A percentile compares a stretch with the other conserved stretches of the same genome.
Conservation (phyloP, 2,888 invertebrate genomes). For the Antheraea assamensis region DNA sequence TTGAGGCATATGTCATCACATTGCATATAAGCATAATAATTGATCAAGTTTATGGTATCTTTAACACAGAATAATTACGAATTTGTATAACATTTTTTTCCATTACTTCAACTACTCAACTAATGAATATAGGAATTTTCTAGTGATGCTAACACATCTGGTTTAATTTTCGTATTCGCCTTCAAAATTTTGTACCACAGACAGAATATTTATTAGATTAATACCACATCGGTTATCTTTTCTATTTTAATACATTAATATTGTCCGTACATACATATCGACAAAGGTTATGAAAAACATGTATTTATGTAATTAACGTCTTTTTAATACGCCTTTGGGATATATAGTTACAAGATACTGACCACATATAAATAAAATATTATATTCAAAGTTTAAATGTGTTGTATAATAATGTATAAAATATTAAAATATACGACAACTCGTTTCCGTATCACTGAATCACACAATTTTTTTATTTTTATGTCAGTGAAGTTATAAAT, state of each 20-base stretch:
- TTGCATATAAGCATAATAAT: too few species aligned
- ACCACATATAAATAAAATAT: neutral
- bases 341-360: neutral
- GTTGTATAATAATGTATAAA: neutral
- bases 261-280: neutral
- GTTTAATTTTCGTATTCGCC: neutral
- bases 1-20: neutral
- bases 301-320: neutral
- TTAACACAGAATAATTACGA: neutral
- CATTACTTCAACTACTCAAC: neutral
- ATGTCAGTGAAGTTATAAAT: neutral
- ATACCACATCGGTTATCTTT: neutral
- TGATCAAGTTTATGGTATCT: too few species aligned
- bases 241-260: neutral
- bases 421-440: neutral
- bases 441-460: neutral
- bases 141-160: neutral
- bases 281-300: neutral
- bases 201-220: neutral
- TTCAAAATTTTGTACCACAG: neutral
- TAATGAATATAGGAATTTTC: neutral
- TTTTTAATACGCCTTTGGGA: neutral
- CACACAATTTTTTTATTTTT: conserved; percentile 10
- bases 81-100: neutral
- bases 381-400: neutral